Conservation (phyloP, 2,888 invertebrate genomes). For the Oithona nana region DNA sequence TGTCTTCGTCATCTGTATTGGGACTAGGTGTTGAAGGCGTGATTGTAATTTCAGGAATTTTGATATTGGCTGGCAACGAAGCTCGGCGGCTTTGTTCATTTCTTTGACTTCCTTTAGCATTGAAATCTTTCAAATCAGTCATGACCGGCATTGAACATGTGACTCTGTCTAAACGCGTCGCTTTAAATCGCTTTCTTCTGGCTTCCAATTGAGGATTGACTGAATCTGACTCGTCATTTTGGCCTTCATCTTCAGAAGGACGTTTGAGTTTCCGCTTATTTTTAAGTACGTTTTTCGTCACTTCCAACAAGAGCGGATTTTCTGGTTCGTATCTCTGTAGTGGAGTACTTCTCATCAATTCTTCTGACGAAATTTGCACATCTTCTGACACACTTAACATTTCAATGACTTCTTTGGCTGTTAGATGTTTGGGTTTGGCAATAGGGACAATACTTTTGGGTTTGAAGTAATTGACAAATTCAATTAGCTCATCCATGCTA, state of each 20-base stretch:
- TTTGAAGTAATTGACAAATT: constrained; percentile 10
- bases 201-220: not conserved
- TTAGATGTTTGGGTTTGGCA: not conserved
- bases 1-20: constrained; percentile 12
- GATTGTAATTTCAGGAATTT: constrained; percentile 17
- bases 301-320: not conserved
- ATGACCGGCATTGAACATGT: not conserved
- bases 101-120: not conserved
- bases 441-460: constrained; percentile 5
- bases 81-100: not conserved
- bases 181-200: not conserved
- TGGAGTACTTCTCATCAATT: not conserved
- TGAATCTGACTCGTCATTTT: not conserved
- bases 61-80: constrained; percentile 5
- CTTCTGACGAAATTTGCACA: not conserved
- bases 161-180: not conserved
- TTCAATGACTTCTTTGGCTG: not conserved
- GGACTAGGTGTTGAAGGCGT: constrained; percentile 16
- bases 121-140: not conserved
- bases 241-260: not conserved
- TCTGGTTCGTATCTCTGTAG: no score
- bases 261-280: not conserved
- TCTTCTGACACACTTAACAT: not conserved
- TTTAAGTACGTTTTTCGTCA: not conserved
- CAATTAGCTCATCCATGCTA: constrained; percentile 7